Base-by-base conservation (phyloP, 2,797 vertebrate genomes). In the Anabacerthia variegaticeps region DNA sequence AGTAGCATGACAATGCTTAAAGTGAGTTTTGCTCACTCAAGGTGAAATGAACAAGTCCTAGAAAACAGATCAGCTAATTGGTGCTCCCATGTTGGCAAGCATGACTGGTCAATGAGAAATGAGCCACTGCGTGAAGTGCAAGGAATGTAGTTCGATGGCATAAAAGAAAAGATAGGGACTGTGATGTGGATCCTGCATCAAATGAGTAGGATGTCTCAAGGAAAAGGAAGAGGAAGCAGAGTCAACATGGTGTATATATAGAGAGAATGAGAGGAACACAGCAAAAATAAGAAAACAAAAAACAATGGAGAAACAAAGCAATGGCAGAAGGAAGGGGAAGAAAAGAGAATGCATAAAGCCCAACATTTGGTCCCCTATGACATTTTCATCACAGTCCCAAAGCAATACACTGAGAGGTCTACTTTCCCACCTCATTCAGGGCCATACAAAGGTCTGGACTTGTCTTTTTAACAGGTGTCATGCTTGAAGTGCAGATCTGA, bases 221-320 rank as follows among this genome's bases (percentile, higher is more conserved):
- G 69, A 93, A 92, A 94, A 85, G 55, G 74, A 88, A 93, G 46
- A 81, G 67, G 79, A 91, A 91, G 72, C 34, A 65, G 71, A 89
- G 54, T 72, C 68, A 78, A 91, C 12, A 68, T 36, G 22, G 30
- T 46, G 30, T 46, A 46, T 36, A 22, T 11, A 55, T 11, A 44
- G 85, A 86, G 43, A 93, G 81, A 89, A 85, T 68, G 65, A 88
- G 49, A 89, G 75, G 65, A 87, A 93, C 54, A 75, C 11, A 36
- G 21, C 0, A 10, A 63, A 41, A 67, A 41, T 5, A 41, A 7
- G 6, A 36, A 15, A 6, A 4, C 0, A 0, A 52, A 74, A n/a
- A 71, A 56, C 36, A 81, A 37, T 5, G 7, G 37, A 46, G n/a
- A 43, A 87, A 63, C 26, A 19, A 48, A 83, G 51, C 54, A 87